A percentile compares a stretch with the other conserved stretches of the same genome.
phyloP scores from a whole-genome alignment of 2,888 invertebrate species.

The Pecten maximus region DNA sequence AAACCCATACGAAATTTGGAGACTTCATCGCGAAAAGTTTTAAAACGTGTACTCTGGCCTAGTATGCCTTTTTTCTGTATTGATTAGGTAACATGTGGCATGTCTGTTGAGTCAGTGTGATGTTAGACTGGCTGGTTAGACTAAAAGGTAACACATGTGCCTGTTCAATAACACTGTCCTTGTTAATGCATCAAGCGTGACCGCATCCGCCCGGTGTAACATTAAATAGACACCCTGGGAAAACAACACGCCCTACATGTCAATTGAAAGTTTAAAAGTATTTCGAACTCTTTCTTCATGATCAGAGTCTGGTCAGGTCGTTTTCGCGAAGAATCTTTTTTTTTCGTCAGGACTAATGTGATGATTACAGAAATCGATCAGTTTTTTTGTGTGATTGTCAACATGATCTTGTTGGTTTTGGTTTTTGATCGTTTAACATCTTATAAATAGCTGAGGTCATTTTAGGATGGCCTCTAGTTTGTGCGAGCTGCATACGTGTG shows the following conservation, averaged over 20 bases:
- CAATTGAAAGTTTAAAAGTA: neutral
- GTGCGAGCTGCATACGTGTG: too few species aligned
- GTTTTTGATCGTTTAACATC: too few species aligned
- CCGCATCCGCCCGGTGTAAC: neutral
- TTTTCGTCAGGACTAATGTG: too few species aligned
- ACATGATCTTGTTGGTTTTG: too few species aligned
- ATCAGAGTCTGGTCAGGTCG: too few species aligned
- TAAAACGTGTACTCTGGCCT: neutral
- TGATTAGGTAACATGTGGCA: constrained; percentile 16
- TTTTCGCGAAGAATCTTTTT: too few species aligned
- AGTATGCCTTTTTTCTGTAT: neutral
- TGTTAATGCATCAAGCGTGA: neutral
- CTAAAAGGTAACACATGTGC: neutral
- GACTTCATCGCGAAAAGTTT: neutral
- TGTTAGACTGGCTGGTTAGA: neutral
- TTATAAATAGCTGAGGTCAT: too few species aligned
- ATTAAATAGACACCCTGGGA: neutral
- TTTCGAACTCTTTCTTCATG: too few species aligned
- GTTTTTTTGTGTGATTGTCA: too few species aligned
- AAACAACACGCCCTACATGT: neutral
- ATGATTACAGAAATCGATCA: too few species aligned
- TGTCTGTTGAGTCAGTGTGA: neutral
- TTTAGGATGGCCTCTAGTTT: too few species aligned
- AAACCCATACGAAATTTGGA: neutral
- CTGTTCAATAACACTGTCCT: neutral